These are phyloP conservation scores for Parauchenoglanis punctatus DNA, from an alignment of 2,797 vertebrate species.

Conservation along the genomic window DNA sequence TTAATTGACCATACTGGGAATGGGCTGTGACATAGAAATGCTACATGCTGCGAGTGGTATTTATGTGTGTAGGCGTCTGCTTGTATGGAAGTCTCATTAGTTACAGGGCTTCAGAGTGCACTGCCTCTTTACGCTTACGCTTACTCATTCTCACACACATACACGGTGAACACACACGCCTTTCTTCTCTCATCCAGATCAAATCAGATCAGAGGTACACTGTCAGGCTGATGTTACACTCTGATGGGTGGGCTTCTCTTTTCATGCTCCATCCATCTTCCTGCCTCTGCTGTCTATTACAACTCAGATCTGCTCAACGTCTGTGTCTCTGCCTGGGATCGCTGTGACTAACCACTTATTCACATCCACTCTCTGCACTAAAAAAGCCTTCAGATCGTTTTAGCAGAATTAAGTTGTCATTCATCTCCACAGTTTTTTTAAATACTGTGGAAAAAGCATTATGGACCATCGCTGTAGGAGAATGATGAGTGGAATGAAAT, in stretches of 20 bases:
- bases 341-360: conserved; percentile 39
- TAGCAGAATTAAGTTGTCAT: conserved; percentile 49
- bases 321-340: conserved; percentile 17
- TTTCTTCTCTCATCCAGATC: conserved; percentile 28
- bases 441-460: conserved; percentile 44
- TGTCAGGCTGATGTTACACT: conserved; percentile 34
- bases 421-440: conserved; percentile 28
- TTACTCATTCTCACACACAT: background rate
- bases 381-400: conserved; percentile 34
- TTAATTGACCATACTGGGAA: conserved; percentile 50
- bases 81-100: conserved; percentile 9
- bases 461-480: conserved; percentile 1
- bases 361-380: conserved; percentile 22
- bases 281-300: conserved; percentile 35
- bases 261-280: conserved; percentile 44
- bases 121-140: background rate
- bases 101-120: background rate
- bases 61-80: conserved; percentile 30
- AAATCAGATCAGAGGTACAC: conserved; percentile 33
- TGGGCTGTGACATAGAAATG: conserved; percentile 23
- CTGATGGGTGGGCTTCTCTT: conserved; percentile 39
- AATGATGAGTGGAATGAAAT: conserved; percentile 15
- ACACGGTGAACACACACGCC: background rate
- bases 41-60: conserved; percentile 29
- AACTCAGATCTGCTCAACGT: conserved; percentile 11